phyloP scores from a whole-genome alignment of 1,140 invertebrate genomes.

The Periplaneta americana region DNA sequence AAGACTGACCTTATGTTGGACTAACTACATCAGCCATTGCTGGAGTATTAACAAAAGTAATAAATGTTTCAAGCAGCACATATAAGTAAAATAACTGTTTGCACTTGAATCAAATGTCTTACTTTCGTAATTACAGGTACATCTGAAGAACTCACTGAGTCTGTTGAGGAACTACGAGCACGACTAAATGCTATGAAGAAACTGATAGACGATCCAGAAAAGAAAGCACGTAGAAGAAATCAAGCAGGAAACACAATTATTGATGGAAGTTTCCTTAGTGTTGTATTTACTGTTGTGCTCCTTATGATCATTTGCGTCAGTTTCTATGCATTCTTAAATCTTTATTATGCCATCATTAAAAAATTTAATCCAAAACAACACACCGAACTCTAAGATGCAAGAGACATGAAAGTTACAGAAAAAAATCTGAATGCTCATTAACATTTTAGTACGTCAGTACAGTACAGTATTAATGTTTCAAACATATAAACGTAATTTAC shows the following conservation, averaged over 20 bases:
- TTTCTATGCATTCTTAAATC: constrained; percentile 75
- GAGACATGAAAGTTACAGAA: too few species aligned
- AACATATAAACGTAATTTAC: too few species aligned
- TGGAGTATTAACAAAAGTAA: too few species aligned
- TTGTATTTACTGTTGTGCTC: constrained; percentile 69
- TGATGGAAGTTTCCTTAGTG: constrained; percentile 71
- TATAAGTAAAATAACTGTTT: too few species aligned
- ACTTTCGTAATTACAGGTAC: neutral
- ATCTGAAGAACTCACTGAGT: constrained; percentile 41
- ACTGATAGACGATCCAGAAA: constrained; percentile 57
- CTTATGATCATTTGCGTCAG: constrained; percentile 72
- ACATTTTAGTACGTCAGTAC: too few species aligned
- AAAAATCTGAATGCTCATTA: too few species aligned
- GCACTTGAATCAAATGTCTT: too few species aligned
- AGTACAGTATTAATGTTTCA: too few species aligned
- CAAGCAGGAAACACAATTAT: constrained; percentile 48
- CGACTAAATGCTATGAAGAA: constrained; percentile 70
- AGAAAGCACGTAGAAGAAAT: constrained; percentile 37
- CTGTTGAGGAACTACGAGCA: constrained; percentile 70
- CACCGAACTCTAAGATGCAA: constrained; percentile 57
- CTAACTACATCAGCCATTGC: too few species aligned
- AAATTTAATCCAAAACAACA: constrained; percentile 65
- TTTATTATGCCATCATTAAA: constrained; percentile 73
- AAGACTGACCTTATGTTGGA: too few species aligned
- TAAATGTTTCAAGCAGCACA: too few species aligned